Conservation (phyloP, 2,113 vertebrate genomes). For the Solenodon paradoxus region DNA sequence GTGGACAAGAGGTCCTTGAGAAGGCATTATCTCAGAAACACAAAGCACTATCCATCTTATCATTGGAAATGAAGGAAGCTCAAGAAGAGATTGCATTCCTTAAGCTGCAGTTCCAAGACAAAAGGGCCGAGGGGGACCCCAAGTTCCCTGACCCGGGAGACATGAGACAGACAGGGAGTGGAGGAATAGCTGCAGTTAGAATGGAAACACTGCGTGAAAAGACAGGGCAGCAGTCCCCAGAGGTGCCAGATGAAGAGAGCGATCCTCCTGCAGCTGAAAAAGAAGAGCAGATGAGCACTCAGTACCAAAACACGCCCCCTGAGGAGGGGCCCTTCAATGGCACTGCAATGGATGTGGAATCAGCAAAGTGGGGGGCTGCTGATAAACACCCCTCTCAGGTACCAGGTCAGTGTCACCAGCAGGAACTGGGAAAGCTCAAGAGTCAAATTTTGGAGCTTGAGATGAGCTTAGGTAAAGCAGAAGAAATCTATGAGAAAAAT, state of each 20-base stretch:
- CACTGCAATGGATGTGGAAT: background rate
- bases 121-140: background rate
- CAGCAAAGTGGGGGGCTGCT: background rate
- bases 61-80: slow-evolving; percentile 84
- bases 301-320: background rate
- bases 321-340: background rate
- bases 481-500: slow-evolving; percentile 72
- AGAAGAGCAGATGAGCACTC: slow-evolving; percentile 16
- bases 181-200: background rate
- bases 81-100: slow-evolving; percentile 83
- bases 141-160: slow-evolving; percentile 44
- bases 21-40: slow-evolving; percentile 78
- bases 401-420: slow-evolving; percentile 41
- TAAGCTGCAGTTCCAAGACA: slow-evolving; percentile 78
- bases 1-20: slow-evolving; percentile 51
- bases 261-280: background rate
- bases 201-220: background rate
- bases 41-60: slow-evolving; percentile 81
- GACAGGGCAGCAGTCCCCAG: slow-evolving; percentile 15
- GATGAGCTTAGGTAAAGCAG: slow-evolving; percentile 65
- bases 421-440: slow-evolving; percentile 71
- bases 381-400: background rate
- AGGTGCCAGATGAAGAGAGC: background rate
- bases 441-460: slow-evolving; percentile 74
- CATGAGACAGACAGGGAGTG: background rate